Conservation (phyloP, 2,888 invertebrate genomes). For the Mimumesa dahlbomi region DNA sequence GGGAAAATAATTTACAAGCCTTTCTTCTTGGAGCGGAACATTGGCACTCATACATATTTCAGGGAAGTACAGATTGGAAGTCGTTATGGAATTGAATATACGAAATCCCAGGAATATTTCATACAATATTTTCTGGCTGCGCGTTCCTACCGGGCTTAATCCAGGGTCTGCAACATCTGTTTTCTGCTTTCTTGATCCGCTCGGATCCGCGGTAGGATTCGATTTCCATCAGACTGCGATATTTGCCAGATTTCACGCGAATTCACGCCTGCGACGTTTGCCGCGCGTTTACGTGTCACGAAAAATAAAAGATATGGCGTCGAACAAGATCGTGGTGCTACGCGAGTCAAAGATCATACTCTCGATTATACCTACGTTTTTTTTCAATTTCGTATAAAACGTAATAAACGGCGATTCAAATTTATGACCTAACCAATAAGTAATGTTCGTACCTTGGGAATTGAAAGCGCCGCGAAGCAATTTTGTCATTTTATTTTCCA, state of each 20-base stretch:
- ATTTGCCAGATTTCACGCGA: slow-evolving; percentile 46
- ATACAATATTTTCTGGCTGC: slow-evolving; percentile 13
- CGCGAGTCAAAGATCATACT: too few species aligned
- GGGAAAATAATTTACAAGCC: slow-evolving; percentile 27
- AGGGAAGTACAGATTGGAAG: slow-evolving; percentile 23
- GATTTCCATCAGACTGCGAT: slow-evolving; percentile 47
- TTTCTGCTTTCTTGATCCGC: slow-evolving; percentile 24
- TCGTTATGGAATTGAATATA: slow-evolving; percentile 23
- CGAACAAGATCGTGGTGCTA: too few species aligned
- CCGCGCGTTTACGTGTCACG: slow-evolving; percentile 25
- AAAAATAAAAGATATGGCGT: too few species aligned
- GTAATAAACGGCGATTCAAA: too few species aligned
- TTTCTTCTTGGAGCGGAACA: slow-evolving; percentile 11
- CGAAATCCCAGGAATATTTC: slow-evolving; percentile 22
- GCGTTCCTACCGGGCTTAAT: slow-evolving; percentile 26
- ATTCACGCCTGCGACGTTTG: slow-evolving; percentile 40
- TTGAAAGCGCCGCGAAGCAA: not conserved
- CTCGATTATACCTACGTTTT: too few species aligned
- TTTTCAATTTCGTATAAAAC: too few species aligned
- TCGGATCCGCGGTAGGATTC: slow-evolving; percentile 29
- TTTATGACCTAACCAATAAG: too few species aligned
- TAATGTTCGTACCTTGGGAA: too few species aligned
- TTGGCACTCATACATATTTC: slow-evolving; percentile 38
- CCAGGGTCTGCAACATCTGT: slow-evolving; percentile 17
- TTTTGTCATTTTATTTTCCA: too few species aligned